Evolutionary conservation across 1,140 invertebrate species (phyloP).

Genomic region (Fopius arisanus): DNA sequence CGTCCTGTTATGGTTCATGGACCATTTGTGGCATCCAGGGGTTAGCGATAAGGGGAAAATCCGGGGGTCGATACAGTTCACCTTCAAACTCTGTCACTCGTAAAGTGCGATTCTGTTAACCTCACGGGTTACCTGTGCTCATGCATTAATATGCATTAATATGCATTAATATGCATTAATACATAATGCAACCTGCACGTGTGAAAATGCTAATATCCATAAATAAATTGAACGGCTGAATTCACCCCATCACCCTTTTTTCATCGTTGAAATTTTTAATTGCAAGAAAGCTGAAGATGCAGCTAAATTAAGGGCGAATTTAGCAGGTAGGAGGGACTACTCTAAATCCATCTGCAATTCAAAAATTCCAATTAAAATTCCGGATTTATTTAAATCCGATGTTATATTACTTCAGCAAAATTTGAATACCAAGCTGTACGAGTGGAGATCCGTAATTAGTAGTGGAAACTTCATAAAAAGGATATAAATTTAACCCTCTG

Average conservation of each 20-base stretch:
- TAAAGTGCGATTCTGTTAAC: neutral
- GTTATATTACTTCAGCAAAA: neutral
- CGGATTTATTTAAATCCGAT: neutral
- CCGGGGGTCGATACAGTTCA: neutral
- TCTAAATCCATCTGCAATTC: neutral
- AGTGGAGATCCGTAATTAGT: neutral
- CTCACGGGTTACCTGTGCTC: neutral
- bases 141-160: too few relatives aligned
- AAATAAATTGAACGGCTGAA: neutral
- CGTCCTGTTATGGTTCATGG: slow-evolving; percentile 9
- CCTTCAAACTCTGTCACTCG: neutral
- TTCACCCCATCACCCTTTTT: too few relatives aligned
- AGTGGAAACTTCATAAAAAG: neutral
- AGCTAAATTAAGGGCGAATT: too few relatives aligned
- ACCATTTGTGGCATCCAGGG: neutral
- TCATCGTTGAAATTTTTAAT: neutral
- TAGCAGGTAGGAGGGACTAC: neutral
- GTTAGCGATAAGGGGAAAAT: neutral
- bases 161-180: slow-evolving; percentile 7
- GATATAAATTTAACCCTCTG: neutral
- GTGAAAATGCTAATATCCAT: neutral
- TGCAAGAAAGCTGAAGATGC: too few relatives aligned
- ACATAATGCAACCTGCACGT: neutral
- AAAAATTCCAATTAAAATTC: neutral
- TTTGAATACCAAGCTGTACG: neutral